Evolutionary conservation across 2,888 invertebrate genomes (phyloP).

Genomic region (Drosophila affinis): DNA sequence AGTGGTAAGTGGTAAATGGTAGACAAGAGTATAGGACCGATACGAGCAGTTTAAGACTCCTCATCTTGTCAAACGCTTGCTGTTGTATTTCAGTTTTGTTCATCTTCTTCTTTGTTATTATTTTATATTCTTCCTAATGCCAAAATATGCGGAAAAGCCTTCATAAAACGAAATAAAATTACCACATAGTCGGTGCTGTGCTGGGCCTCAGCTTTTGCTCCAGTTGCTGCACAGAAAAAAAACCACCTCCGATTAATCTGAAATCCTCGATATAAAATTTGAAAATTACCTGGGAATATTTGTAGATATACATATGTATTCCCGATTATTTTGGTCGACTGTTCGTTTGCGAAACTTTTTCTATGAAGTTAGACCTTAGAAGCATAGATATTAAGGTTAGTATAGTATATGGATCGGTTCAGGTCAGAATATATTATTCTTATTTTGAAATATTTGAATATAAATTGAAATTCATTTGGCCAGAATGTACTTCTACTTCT

Average conservation of each 20-base stretch:
- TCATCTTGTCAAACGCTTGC: neutral
- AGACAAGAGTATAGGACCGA: neutral
- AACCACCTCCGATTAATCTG: neutral
- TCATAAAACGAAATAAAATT: slow-evolving; percentile 66
- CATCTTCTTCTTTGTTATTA: slow-evolving; percentile 7
- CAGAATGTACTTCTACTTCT: neutral
- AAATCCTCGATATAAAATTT: no score
- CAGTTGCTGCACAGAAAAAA: slow-evolving; percentile 35
- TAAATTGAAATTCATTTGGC: neutral
- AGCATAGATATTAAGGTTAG: no score
- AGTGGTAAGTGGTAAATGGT: neutral
- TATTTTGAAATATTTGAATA: neutral
- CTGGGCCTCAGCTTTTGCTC: slow-evolving; percentile 21
- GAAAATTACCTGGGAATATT: no score
- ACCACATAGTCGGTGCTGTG: slow-evolving; percentile 17
- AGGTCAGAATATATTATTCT: neutral
- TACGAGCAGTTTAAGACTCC: neutral
- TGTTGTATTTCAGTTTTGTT: slow-evolving; percentile 14
- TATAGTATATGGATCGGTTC: neutral
- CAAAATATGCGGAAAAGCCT: slow-evolving; percentile 70
- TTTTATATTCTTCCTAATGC: slow-evolving; percentile 54
- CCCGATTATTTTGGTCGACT: no score
- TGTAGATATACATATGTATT: no score
- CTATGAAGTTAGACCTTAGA: no score
- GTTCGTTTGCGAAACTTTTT: no score